Evolutionary conservation across 2,888 invertebrate genomes (phyloP), one percentile per base, ranked within the genome.

Genomic region (Oscheius sp.): DNA sequence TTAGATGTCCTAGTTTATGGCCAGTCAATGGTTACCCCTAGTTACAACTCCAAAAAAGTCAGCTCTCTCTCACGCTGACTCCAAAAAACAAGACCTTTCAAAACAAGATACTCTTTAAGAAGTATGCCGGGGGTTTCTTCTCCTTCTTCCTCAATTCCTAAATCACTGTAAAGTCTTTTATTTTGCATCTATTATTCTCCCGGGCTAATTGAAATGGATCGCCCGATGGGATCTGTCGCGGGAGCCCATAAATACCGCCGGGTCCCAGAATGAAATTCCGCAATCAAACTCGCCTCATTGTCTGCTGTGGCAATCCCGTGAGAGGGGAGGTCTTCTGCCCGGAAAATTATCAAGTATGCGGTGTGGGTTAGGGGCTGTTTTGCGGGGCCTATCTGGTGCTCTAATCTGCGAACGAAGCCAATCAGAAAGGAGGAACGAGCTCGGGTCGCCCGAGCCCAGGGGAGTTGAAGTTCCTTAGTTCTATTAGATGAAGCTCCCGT

Each of bases 331-430:
- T n/a, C n/a, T 35, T 9, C 35, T 35, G 5, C 35, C 35, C 35
- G 35, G 35, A 35, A 66, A 66, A 66, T 66, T 66, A 66, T 66
- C 66, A 66, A 66, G 66, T 66, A 66, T 66, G 66, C 66, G 46
- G 35, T 25, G 7, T 27, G 27, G 27, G 58, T 25, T 27, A 16
- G 35, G 35, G 45, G 45, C 63, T 63, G 63, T 66, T 52, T 66
- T 52, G 61, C 66, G 66, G 9, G 43, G 63, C 63, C 52, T 66
- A 66, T 66, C 66, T 66, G 66, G 66, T 52, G 49, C 66, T 66
- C 66, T 66, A 66, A 66, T 66, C 66, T 66, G 66, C 66, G 66
- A 66, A 66, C 66, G 66, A 66, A 66, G 66, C 66, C 66, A 66
- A 66, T 66, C 66, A 52, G 66, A 49, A 35, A 59, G 9, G 59